Conservation (phyloP, 2,888 invertebrate species). For the Himalopsyche tibetana region DNA sequence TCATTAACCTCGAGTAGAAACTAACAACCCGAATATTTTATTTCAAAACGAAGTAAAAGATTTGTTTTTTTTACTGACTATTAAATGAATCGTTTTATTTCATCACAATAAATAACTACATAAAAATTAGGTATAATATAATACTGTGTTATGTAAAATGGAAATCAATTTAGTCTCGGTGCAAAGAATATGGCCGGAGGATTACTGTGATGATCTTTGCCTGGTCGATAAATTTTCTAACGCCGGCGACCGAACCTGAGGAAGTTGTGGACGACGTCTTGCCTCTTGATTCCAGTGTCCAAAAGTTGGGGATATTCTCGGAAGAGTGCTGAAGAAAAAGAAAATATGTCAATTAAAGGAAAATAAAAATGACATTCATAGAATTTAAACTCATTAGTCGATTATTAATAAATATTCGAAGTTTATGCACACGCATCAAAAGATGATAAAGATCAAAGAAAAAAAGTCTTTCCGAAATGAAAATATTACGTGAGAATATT, state of each 20-base stretch:
- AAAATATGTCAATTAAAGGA: neutral
- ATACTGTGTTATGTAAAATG: slow-evolving; percentile 38
- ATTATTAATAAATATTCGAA: too few species aligned
- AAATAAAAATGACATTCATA: neutral
- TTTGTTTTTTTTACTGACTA: too few species aligned
- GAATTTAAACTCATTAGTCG: neutral
- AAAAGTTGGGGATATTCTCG: slow-evolving; percentile 76
- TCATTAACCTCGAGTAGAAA: too few species aligned
- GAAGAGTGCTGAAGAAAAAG: slow-evolving; percentile 70
- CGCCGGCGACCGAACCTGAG: slow-evolving; percentile 91
- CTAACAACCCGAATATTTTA: too few species aligned
- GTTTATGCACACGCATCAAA: too few species aligned
- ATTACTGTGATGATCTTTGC: slow-evolving; percentile 46
- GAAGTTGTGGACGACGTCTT: slow-evolving; percentile 94
- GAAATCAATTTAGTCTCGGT: slow-evolving; percentile 25
- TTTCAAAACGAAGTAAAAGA: too few species aligned
- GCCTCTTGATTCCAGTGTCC: slow-evolving; percentile 87
- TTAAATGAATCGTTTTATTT: too few species aligned
- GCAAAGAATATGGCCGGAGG: slow-evolving; percentile 49
- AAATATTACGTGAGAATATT: too few species aligned
- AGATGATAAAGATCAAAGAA: too few species aligned
- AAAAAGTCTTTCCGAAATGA: too few species aligned
- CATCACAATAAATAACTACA: too few species aligned
- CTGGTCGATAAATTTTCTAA: slow-evolving; percentile 53
- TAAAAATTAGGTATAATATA: neutral